Conservation (phyloP, 2,888 invertebrate genomes). For the Drosophila atripex region DNA sequence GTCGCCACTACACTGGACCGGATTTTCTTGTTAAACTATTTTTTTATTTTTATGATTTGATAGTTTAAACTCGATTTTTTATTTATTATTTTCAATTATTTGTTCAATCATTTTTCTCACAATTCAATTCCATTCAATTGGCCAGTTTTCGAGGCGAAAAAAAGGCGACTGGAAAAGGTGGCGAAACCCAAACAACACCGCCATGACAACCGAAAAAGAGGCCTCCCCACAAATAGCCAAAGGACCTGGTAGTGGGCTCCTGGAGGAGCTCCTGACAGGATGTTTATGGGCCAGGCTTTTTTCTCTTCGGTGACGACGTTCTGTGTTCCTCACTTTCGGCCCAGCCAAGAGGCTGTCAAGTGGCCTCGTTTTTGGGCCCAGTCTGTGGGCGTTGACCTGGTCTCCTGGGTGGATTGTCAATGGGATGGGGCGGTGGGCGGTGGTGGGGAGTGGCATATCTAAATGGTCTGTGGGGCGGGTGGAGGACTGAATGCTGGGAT, state of each 20-base stretch:
- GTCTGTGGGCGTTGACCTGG: constrained; percentile 31
- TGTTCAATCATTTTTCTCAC: not conserved
- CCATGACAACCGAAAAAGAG: constrained; percentile 2
- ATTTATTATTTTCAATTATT: not conserved
- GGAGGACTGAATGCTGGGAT: not conserved
- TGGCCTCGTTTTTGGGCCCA: constrained; percentile 55
- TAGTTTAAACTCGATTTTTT: not conserved
- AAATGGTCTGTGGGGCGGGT: too few species aligned
- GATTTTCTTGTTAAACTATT: not conserved
- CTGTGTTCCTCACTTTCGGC: constrained; percentile 7
- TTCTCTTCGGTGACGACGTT: constrained; percentile 18
- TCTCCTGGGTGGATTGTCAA: constrained; percentile 4
- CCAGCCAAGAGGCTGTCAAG: constrained; percentile 49
- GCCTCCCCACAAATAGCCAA: not conserved
- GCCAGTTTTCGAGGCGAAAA: too few species aligned
- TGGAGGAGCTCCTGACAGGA: constrained; percentile 24
- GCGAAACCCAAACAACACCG: constrained; percentile 1
- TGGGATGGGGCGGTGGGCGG: too few species aligned
- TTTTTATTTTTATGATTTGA: not conserved
- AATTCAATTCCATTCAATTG: too few species aligned
- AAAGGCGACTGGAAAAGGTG: too few species aligned
- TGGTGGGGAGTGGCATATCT: too few species aligned
- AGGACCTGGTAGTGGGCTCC: not conserved
- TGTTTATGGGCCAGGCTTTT: constrained; percentile 34
- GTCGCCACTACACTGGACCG: not conserved